Evolutionary conservation across 2,888 invertebrate genomes (phyloP), one percentile per base, ranked within the genome.

Genomic region (Netelia inedita): DNA sequence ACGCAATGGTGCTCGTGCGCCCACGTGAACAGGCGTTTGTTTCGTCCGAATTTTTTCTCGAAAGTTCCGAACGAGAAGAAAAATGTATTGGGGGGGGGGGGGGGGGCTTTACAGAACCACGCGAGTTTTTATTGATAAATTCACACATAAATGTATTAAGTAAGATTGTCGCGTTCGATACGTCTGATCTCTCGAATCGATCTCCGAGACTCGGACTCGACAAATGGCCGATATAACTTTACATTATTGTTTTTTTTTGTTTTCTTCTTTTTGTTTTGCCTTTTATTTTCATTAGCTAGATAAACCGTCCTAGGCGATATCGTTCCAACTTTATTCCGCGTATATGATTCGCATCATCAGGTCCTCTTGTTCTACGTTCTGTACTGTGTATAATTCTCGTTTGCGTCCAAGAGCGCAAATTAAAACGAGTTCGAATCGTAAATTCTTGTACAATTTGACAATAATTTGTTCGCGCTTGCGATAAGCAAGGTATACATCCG

Each of bases 391-490:
- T 53, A 63, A 63, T 74, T 46, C 63, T 59, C 43, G 66, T 74
- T 21, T 78, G 61, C 61, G 74, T 46, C 28, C 43, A 55, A 53
- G 28, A 35, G 6, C 35, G 46, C 14, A 28, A 59, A 61, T 53
- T 16, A 53, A 16, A 35, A 10, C 50, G 55, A 21, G 23, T 10
- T 19, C 19, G n/a, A 46, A 2, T 61, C 63, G 41, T 61, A 50
- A 63, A 50, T 53, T 73, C 57, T n/a, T 61, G 46, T 57, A 69
- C 50, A 81, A 85, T 85, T 85, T 72, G 86, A 85, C 84, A 85
- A 85, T 85, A 85, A 82, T 85, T 86, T 86, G 75, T 79, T 71
- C 16, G n/a, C 43, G 28, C 21, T 71, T 57, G 65, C 55, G 14
- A 9, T 21, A 65, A 10, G 43, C 68, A 28, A 73, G 53, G 63